Percentiles rank a stretch among this genome's conserved stretches.
phyloP scores from a whole-genome alignment of 37 sponge, comb jelly and placozoan genomes.

The Ephydatia muelleri region DNA sequence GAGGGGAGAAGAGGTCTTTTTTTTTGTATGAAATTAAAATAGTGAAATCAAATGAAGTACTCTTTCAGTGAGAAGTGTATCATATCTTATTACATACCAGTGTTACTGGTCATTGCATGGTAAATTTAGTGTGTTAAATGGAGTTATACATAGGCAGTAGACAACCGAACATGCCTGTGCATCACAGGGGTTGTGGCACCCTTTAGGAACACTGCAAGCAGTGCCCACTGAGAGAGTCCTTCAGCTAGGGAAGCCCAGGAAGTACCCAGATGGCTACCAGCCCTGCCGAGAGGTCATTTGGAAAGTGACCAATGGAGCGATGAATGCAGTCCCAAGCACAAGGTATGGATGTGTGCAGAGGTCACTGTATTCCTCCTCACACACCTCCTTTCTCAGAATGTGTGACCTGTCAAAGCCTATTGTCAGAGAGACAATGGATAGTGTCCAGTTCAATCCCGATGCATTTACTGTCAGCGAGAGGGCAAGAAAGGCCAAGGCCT shows the following conservation, averaged over 20 bases:
- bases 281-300: conserved; percentile 71
- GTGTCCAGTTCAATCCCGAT: conserved; percentile 95
- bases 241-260: conserved; percentile 82
- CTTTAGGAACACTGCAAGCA: conserved; percentile 50
- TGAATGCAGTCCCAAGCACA: conserved; percentile 72
- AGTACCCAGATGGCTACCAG: conserved; percentile 79
- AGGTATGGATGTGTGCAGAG: conserved; percentile 31
- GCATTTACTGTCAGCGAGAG: conserved; percentile 85
- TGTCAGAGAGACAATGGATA: conserved; percentile 92
- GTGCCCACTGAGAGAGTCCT: conserved; percentile 59
- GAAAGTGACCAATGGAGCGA: conserved; percentile 67
- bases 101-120: no score
- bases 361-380: no score
- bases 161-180: no score
- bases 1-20: not conserved
- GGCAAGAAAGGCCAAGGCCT: conserved; percentile 86
- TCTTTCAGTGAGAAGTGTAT: no score
- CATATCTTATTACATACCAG: no score
- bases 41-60: no score
- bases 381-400: conserved; percentile 53
- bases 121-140: not conserved
- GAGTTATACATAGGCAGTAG: not conserved
- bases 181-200: not conserved
- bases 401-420: conserved; percentile 87
- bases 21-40: no score